These are phyloP conservation scores for Psittacula cyanocephala DNA, from an alignment of 2,113 vertebrate genomes.

Conservation along the genomic window DNA sequence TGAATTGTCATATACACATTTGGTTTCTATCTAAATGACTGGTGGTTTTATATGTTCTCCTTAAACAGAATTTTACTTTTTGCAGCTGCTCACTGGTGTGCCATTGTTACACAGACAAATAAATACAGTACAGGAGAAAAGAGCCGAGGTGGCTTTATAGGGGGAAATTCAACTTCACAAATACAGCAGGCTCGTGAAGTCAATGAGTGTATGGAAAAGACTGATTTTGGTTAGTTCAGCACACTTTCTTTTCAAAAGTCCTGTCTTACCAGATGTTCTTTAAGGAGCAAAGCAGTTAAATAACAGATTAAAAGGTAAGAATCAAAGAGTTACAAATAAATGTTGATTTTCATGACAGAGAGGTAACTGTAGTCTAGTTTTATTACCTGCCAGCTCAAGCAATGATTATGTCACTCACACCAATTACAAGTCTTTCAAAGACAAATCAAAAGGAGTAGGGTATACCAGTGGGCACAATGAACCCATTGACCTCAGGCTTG, in stretches of 20 bases:
- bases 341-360: not conserved
- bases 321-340: not conserved
- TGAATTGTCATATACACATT: not conserved
- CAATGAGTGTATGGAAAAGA: not conserved
- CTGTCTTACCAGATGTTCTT: not conserved
- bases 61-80: not conserved
- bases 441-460: not conserved
- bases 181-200: not conserved
- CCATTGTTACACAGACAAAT: not conserved
- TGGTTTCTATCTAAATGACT: not conserved
- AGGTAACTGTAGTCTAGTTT: not conserved
- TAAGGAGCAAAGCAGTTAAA: not conserved
- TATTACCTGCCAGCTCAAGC: not conserved
- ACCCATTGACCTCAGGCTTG: not conserved
- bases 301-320: not conserved
- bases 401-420: not conserved
- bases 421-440: not conserved
- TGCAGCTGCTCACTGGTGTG: not conserved
- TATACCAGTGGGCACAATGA: not conserved
- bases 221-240: not conserved
- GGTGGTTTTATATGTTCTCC: not conserved
- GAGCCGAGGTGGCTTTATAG: not conserved
- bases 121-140: not conserved
- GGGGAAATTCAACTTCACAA: not conserved
- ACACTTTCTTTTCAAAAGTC: not conserved